These are phyloP conservation scores for Erythrolamprus reginae DNA, from an alignment of 2,113 vertebrate genomes.

Conservation along the genomic window DNA sequence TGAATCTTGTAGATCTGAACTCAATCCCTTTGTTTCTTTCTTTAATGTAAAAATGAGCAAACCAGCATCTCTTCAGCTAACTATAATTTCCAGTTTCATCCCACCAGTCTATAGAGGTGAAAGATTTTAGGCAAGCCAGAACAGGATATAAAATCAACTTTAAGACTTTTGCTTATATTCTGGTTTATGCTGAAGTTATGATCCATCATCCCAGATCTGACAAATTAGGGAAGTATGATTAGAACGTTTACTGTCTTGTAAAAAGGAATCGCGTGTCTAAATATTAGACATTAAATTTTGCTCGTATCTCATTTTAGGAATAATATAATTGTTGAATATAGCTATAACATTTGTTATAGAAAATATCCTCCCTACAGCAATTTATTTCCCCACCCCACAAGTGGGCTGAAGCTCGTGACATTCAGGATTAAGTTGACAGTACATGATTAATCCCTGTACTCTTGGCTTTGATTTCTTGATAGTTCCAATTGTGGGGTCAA, in stretches of 20 bases:
- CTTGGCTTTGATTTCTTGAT: neutral
- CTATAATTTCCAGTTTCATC: neutral
- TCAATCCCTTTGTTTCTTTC: neutral
- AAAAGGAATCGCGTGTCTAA: neutral
- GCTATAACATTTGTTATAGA: neutral
- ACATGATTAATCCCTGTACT: neutral
- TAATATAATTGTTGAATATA: neutral
- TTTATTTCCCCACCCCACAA: too few relatives aligned
- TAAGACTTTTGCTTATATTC: neutral
- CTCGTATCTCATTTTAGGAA: neutral
- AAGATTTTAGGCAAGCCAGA: neutral
- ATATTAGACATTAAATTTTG: neutral
- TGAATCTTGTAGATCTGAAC: neutral
- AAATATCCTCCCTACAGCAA: neutral
- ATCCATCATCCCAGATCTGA: neutral
- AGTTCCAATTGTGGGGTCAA: neutral
- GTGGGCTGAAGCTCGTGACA: neutral
- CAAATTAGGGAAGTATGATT: neutral
- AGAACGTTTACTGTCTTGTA: neutral
- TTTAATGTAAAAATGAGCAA: neutral
- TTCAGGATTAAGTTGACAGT: neutral
- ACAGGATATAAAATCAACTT: neutral
- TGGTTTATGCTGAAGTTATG: neutral
- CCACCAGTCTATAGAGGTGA: neutral
- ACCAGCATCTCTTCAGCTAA: neutral